phyloP scores from a whole-genome alignment of 2,888 invertebrate species.

The Chrysolina oricalcia region DNA sequence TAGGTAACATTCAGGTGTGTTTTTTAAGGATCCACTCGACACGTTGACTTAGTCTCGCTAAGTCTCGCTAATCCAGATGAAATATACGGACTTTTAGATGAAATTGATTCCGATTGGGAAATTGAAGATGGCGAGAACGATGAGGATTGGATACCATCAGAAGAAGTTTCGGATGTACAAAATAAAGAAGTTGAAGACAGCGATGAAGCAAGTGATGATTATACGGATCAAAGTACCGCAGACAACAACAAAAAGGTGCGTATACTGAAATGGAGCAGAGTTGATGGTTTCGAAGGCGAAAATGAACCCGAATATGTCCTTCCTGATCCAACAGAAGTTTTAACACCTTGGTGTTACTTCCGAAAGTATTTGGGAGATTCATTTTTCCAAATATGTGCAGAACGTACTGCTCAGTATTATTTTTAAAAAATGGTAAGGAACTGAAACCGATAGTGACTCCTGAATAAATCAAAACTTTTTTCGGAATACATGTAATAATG shows the following conservation, averaged over 20 bases:
- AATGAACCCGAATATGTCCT: neutral
- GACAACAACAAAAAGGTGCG: too few relatives aligned
- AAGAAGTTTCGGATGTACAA: too few relatives aligned
- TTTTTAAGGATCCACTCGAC: neutral
- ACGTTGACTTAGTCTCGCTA: neutral
- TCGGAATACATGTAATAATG: neutral
- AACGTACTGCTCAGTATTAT: conserved; percentile 6
- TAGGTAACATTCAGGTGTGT: neutral
- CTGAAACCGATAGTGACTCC: neutral
- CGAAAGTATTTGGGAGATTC: conserved; percentile 21
- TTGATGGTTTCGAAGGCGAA: neutral
- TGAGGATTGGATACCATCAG: too few relatives aligned
- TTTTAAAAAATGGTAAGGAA: conserved; percentile 25
- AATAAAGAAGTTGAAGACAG: neutral
- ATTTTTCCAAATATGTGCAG: conserved; percentile 1
- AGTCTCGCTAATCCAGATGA: neutral
- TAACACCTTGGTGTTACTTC: conserved; percentile 22
- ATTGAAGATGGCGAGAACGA: too few relatives aligned
- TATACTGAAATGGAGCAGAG: neutral
- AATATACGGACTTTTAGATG: too few relatives aligned
- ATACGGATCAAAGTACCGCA: neutral
- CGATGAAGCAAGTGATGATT: neutral
- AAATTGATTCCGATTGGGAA: neutral
- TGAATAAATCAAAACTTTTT: too few relatives aligned
- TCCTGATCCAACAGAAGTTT: conserved; percentile 5